Conservation (phyloP, 2,113 vertebrate genomes). For the Hippolais icterina region DNA sequence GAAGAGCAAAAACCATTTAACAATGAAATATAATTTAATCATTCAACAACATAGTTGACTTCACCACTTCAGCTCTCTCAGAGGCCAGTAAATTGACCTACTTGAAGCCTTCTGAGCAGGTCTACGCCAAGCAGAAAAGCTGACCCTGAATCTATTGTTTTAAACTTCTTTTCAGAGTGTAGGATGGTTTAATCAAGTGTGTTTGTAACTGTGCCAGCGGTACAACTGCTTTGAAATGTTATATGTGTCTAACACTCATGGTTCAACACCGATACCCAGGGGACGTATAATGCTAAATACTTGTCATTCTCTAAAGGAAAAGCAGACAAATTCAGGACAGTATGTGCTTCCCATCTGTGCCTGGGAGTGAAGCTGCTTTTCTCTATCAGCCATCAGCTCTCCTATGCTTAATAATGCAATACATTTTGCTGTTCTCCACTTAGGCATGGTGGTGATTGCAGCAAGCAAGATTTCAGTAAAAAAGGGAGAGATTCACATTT, state of each 20-base stretch:
- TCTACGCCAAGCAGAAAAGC: neutral
- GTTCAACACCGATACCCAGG: neutral
- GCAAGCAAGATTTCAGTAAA: neutral
- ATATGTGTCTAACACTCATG: neutral
- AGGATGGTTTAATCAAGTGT: neutral
- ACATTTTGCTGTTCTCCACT: neutral
- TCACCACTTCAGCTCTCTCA: neutral
- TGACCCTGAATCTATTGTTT: neutral
- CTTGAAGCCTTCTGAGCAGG: neutral
- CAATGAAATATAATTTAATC: neutral
- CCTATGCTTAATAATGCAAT: neutral
- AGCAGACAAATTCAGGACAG: constrained; percentile 5
- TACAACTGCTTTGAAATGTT: neutral
- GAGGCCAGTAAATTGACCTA: neutral
- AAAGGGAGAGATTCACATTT: neutral
- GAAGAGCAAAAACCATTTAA: neutral
- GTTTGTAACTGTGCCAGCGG: neutral
- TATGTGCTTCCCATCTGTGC: constrained; percentile 36
- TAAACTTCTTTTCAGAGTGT: neutral
- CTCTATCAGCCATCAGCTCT: neutral
- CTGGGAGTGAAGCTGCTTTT: neutral
- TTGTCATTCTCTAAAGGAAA: constrained; percentile 11
- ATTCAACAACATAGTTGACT: neutral
- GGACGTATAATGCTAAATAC: neutral
- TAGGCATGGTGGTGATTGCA: neutral